Conservation (phyloP, 2,888 invertebrate genomes). For the Melinaea menophilus region DNA sequence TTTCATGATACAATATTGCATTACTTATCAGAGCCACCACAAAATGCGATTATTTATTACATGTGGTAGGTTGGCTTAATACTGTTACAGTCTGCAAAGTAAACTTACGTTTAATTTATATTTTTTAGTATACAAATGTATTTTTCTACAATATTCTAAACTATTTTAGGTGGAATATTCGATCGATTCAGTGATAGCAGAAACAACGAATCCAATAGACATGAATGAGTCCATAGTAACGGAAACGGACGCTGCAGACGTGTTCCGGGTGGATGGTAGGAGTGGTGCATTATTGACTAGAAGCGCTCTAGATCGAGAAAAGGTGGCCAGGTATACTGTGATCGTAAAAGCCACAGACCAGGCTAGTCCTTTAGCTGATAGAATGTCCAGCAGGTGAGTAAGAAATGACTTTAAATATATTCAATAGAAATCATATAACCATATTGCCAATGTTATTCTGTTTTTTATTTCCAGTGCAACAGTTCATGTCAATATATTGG, state of each 20-base stretch:
- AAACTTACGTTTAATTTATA: background rate
- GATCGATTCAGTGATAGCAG: constrained; percentile 84
- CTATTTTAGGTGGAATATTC: constrained; percentile 82
- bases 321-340: constrained; percentile 88
- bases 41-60: no score
- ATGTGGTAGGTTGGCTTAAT: no score
- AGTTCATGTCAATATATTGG: constrained; percentile 88
- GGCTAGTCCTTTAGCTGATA: constrained; percentile 86
- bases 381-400: constrained; percentile 84
- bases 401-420: background rate
- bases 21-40: no score
- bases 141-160: background rate
- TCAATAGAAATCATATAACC: background rate
- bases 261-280: constrained; percentile 90
- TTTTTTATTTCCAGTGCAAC: constrained; percentile 78
- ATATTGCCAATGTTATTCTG: background rate
- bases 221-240: constrained; percentile 54
- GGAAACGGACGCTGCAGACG: constrained; percentile 80
- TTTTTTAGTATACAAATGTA: background rate
- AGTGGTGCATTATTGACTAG: constrained; percentile 92
- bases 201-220: constrained; percentile 47
- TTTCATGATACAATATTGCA: no score
- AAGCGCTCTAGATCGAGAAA: constrained; percentile 90
- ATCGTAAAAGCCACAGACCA: constrained; percentile 92
- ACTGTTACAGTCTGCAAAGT: no score